Evolutionary conservation across 2,113 vertebrate genomes (phyloP), one percentile per base, ranked within the genome.

Genomic region (Sinocyclocheilus anophthalmus): DNA sequence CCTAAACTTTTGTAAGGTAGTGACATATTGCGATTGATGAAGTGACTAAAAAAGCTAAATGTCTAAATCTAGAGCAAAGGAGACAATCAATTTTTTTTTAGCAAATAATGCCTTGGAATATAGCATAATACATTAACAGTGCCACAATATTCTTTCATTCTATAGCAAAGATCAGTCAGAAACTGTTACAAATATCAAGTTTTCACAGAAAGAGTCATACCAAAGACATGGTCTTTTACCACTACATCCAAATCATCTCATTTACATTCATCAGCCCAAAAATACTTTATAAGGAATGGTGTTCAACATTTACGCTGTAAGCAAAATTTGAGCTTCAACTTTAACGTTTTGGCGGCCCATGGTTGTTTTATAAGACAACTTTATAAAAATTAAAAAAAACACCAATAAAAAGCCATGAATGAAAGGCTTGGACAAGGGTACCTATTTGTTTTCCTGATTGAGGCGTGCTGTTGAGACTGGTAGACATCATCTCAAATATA

Each of bases 401-500:
- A 42, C 6, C 39, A 42, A 8, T 42, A 42, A 42, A 5, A 42
- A 39, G 3, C 42, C 13, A 42, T 14, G 11, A 55, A 55, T 9
- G 14, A 26, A 77, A 55, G 24, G 11, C 76, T 53, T 78, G 33
- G 5, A 70, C 0, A 70, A 87, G 61, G 14, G 67, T 84, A 91
- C 87, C 83, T 59, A 4, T n/a, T 72, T 78, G 39, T 65, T 80
- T 70, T 50, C 67, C 72, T 33, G 63, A 65, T 1, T 12, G 73
- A 22, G 81, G 78, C 22, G 77, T 87, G 63, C 77, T 75, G 82
- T 79, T 83, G 84, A 69, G 83, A 24, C 50, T 72, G 85, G 2
- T 65, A 72, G 86, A 78, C 7, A 80, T 75, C 22, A 67, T 87
- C 92, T 95, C 94, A 0, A 79, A 83, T 86, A 96, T 94, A 63